Percentiles rank a stretch among this genome's conserved stretches.
These are phyloP conservation scores for Amniataba percoides DNA, from an alignment of 2,797 vertebrate species.

Conservation along the genomic window DNA sequence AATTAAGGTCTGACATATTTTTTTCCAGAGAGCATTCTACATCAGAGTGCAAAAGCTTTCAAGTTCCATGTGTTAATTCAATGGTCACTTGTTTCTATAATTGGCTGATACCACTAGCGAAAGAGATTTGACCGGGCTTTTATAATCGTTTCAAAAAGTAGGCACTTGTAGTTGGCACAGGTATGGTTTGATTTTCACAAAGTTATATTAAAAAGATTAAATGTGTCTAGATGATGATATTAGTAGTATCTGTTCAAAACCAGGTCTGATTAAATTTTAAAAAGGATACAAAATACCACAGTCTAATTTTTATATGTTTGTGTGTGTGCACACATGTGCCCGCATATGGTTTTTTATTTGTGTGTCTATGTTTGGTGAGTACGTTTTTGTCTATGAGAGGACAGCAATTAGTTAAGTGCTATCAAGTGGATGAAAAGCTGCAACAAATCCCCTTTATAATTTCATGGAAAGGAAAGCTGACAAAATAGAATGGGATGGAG, in stretches of 20 bases:
- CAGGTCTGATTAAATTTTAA: conserved; percentile 45
- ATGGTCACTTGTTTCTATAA: conserved; percentile 85
- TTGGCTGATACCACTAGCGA: conserved; percentile 76
- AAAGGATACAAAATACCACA: conserved; percentile 51
- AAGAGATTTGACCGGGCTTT: conserved; percentile 82
- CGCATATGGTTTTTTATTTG: conserved; percentile 58
- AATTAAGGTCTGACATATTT: conserved; percentile 80
- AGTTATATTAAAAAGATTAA: conserved; percentile 75
- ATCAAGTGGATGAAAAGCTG: conserved; percentile 87
- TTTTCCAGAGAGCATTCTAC: conserved; percentile 76
- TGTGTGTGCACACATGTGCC: conserved; percentile 14
- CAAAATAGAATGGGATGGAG: conserved; percentile 76
- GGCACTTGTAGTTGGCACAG: conserved; percentile 78
- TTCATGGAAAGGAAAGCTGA: conserved; percentile 82
- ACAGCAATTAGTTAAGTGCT: conserved; percentile 86
- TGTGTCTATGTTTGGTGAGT: conserved; percentile 62
- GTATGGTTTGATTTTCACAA: conserved; percentile 77
- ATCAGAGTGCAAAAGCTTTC: conserved; percentile 85
- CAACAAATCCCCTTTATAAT: conserved; percentile 84
- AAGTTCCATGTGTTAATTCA: conserved; percentile 84
- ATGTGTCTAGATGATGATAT: conserved; percentile 68
- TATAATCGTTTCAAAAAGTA: conserved; percentile 80
- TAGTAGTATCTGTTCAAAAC: conserved; percentile 63
- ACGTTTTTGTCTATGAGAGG: conserved; percentile 69
- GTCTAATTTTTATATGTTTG: conserved; percentile 28